Evolutionary conservation across 2,113 vertebrate species (phyloP).

Genomic region (Microtus oregoni): DNA sequence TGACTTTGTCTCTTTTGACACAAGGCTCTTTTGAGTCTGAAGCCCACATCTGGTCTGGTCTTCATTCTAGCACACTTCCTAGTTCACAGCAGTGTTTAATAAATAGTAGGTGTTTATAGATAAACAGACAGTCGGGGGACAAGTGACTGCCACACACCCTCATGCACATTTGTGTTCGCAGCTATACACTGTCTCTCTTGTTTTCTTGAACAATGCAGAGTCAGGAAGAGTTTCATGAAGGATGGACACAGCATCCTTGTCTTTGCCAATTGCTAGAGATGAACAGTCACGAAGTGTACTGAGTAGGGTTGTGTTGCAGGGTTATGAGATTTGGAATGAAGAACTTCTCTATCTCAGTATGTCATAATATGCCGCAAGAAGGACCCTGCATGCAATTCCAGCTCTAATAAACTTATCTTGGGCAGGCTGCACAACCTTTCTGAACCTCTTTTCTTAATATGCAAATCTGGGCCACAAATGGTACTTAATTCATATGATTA

Average conservation of each 20-base stretch:
- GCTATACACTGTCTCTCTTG: background rate
- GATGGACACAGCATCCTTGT: background rate
- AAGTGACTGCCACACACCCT: background rate
- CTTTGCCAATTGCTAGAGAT: background rate
- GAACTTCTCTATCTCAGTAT: background rate
- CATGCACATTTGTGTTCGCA: background rate
- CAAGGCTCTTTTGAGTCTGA: background rate
- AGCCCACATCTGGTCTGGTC: background rate
- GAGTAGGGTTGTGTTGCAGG: background rate
- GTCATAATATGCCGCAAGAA: background rate
- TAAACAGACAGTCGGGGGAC: background rate
- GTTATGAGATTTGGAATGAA: background rate
- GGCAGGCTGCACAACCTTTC: background rate
- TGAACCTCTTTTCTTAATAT: slow-evolving; percentile 53
- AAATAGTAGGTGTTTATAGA: background rate
- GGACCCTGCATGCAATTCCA: background rate
- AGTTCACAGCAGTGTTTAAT: background rate
- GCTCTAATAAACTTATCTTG: slow-evolving; percentile 30
- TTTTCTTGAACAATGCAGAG: background rate
- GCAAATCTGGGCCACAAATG: slow-evolving; percentile 55
- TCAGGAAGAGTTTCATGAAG: background rate
- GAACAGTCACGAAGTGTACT: background rate
- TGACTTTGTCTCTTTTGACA: background rate
- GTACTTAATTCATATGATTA: slow-evolving; percentile 25
- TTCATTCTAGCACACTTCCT: background rate